Percentiles rank a stretch among this genome's conserved stretches.
Conservation (phyloP, 2,888 invertebrate species). For the Timandra comae region DNA sequence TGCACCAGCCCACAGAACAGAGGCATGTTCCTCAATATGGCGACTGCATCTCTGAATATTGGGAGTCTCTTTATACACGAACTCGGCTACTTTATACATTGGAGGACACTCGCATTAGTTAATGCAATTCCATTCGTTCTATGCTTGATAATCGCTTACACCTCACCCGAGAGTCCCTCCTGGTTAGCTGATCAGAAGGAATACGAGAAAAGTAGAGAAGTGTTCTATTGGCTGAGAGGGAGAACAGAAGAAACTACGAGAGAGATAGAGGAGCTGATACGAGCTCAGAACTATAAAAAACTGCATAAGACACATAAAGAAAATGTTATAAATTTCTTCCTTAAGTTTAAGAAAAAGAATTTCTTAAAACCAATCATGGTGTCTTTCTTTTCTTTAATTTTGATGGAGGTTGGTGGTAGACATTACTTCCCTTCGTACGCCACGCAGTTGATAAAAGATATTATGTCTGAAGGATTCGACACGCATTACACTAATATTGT, state of each 20-base stretch:
- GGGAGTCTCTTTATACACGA: conserved; percentile 39
- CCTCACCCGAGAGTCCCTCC: conserved; percentile 77
- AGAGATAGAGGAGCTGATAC: conserved; percentile 32
- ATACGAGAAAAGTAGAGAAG: conserved; percentile 58
- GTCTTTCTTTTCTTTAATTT: conserved; percentile 19
- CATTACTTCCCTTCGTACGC: conserved; percentile 37
- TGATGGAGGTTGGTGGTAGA: conserved; percentile 31
- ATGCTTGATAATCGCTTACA: conserved; percentile 40
- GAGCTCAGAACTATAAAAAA: conserved; percentile 18
- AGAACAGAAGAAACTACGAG: conserved; percentile 21
- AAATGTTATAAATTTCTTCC: conserved; percentile 10
- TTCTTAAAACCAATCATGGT: conserved; percentile 27
- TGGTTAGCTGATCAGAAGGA: conserved; percentile 70
- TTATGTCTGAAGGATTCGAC: conserved; percentile 18
- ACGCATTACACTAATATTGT: conserved; percentile 29
- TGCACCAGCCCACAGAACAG: conserved; percentile 43
- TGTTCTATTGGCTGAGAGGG: conserved; percentile 72
- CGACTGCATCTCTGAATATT: conserved; percentile 38
- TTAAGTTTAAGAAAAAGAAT: conserved; percentile 21
- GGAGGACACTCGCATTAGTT: conserved; percentile 38
- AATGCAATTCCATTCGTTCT: conserved; percentile 30
- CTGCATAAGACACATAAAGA: background rate
- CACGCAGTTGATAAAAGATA: conserved; percentile 28
- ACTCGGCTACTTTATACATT: conserved; percentile 31
- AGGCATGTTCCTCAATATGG: conserved; percentile 47